Evolutionary conservation across 2,888 invertebrate genomes (phyloP), one percentile per base, ranked within the genome.

Genomic region (Allygus modestus): DNA sequence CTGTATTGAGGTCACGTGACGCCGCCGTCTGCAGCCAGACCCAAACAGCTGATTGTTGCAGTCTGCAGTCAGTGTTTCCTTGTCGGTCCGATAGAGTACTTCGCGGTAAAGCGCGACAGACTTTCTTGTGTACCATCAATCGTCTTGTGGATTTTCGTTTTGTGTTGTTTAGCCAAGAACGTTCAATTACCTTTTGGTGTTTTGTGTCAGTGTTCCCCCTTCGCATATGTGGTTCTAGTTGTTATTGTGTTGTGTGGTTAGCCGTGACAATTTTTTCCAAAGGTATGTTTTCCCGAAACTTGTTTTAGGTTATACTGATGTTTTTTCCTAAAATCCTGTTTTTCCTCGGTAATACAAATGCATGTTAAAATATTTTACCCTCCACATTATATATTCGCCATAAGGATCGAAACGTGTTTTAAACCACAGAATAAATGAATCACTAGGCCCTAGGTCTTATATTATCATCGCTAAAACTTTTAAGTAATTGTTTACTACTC

Each of bases 211-310:
- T 65, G 65, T 65, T 31, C 31, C 7, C 0, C 26, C 17, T 65
- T 28, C 65, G 31, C 31, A 9, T 31, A 54, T 65, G 31, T 65
- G 65, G 15, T 15, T 1, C 20, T 65, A 28, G 26, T 15, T 31
- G 28, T 12, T 65, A 15, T 2, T 28, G 65, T 28, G 65, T 65
- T 65, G 26, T 26, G 26, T 26, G 31, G 11, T 65, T 28, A 65
- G 31, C 65, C 65, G 65, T 65, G 28, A 65, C 28, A 65, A 65
- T 65, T 65, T 65, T 65, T 65, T 65, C 65, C 65, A 65, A 65
- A 65, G 65, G 65, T 65, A 12, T 12, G 26, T 65, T 65, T 28
- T 0, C 5, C 12, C 9, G 4, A 37, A 9, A 37, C 2, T 26
- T n/a, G n/a, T 65, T 65, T 65, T 65, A 65, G 65, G 23, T 54